Base-by-base conservation (phyloP, 2,113 vertebrate genomes). In the Nestor notabilis region DNA sequence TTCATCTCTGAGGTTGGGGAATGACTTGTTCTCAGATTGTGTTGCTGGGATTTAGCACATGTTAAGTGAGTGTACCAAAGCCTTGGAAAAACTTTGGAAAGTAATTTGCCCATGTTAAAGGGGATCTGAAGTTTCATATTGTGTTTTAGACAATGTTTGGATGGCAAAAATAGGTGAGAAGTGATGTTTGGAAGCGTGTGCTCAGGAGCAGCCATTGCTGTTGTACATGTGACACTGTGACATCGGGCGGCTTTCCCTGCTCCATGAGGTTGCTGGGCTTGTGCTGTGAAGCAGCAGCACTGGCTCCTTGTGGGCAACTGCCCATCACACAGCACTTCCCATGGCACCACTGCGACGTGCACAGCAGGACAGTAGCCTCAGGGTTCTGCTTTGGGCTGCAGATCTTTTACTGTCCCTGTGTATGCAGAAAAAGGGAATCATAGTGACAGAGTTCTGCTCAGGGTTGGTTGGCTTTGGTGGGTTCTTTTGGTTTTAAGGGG, bases 291-390 rank as follows among this genome's bases (percentile, higher is more conserved):
- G 44, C 56, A 35, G 56, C 17, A 2, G 75, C 58, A 44, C 43
- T 60, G 68, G 50, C 47, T 64, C 55, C 70, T 10, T 7, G 13
- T 25, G 46, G 28, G 20, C 10, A 6, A 20, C 53, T 29, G 14
- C 77, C 41, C 31, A 2, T 21, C 80, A 23, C 11, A 2, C 37
- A 7, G 23, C 18, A 8, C 58, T 41, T 29, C 28, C 33, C 21
- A 0, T 0, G 33, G 50, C 46, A 33, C 13, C 64, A 9, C 35
- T n/a, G 39, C 5, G 1, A 2, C 7, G 2, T 7, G 46, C 8
- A 1, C 29, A 5, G 37, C 37, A 3, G 8, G 21, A 47, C 49
- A 4, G 0, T 17, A 11, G 70, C 76, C 68, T 1, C 4, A 17
- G 44, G 27, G 5, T 23, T 35, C 35, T 14, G 1, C 63, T 39